Conservation (phyloP, 1,140 invertebrate genomes). For the Atta cephalotes region DNA sequence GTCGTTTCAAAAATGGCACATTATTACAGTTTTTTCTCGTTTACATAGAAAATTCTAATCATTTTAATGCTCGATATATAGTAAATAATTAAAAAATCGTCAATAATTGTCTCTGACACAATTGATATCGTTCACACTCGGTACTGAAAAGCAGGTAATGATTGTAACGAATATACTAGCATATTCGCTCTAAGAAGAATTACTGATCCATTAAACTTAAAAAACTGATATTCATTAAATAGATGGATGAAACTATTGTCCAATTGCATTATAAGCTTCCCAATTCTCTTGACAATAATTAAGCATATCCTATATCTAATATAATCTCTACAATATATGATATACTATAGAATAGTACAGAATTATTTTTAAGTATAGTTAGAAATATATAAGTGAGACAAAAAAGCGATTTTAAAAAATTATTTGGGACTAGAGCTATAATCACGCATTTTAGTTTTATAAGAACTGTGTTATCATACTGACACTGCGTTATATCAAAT, state of each 20-base stretch:
- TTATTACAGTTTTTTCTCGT: slow-evolving; percentile 4
- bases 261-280: slow-evolving; percentile 58
- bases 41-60: slow-evolving; percentile 34
- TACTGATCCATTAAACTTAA: slow-evolving; percentile 48
- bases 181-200: slow-evolving; percentile 47
- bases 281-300: slow-evolving; percentile 55
- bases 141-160: slow-evolving; percentile 20
- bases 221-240: slow-evolving; percentile 59
- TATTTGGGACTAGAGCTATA: slow-evolving; percentile 81
- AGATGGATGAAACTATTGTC: slow-evolving; percentile 68
- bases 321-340: slow-evolving; percentile 45
- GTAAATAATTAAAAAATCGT: slow-evolving; percentile 51
- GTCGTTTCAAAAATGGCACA: slow-evolving; percentile 53
- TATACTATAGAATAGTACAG: slow-evolving; percentile 59
- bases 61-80: slow-evolving; percentile 16
- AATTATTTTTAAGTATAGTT: slow-evolving; percentile 57
- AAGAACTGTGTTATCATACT: slow-evolving; percentile 52
- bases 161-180: slow-evolving; percentile 30
- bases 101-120: slow-evolving; percentile 61
- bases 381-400: slow-evolving; percentile 41
- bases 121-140: slow-evolving; percentile 49
- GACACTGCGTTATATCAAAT: slow-evolving; percentile 36
- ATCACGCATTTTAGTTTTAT: slow-evolving; percentile 76
- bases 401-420: slow-evolving; percentile 68
- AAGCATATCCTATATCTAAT: slow-evolving; percentile 60